Evolutionary conservation across 1,140 invertebrate species (phyloP), one percentile per base, ranked within the genome.

Genomic region (Drosophila arizonae): DNA sequence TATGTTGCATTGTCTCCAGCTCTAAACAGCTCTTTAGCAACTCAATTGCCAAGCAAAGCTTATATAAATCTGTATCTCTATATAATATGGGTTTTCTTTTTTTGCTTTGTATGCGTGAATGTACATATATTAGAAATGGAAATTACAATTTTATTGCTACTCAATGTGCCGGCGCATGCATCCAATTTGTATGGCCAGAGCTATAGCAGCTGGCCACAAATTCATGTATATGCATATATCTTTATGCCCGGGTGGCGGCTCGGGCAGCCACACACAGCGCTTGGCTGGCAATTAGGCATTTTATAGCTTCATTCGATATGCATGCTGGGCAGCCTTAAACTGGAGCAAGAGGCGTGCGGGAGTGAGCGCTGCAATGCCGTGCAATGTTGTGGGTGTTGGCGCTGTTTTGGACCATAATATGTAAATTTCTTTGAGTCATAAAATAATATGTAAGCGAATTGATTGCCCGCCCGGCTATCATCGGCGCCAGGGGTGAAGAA

Each of bases 291-390:
- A 87, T 86, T 86, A 86, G 79, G 76, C 82, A 76, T 87, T 86
- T 87, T 82, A 86, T 86, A 72, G 79, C 79, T 87, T 87, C 81
- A 86, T 87, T 86, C 68, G 81, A 86, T 87, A 86, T 86, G 81
- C 82, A 86, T 87, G 77, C 65, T 88, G 79, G 79, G 65, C 71
- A 69, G 33, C n/a, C 11, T 51, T 60, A 66, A 39, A 13, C 17
- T 39, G 36, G 36, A 39, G 36, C 54, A 13, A 51, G n/a, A 54
- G 56, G 61, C 26, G 50, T 30, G 36, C 15, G n/a, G 24, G 61
- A 15, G 17, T 30, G 39, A 41, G 54, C 58, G 50, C 15, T 24
- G 43, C 36, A 39, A 39, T 39, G 36, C 36, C 11, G 33, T 61
- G 33, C 15, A 36, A 24, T 58, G 17, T 81, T 45, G 78, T 81